phyloP scores from a whole-genome alignment of 37 sponge, comb jelly and placozoan genomes.

The Sycon ciliatum region DNA sequence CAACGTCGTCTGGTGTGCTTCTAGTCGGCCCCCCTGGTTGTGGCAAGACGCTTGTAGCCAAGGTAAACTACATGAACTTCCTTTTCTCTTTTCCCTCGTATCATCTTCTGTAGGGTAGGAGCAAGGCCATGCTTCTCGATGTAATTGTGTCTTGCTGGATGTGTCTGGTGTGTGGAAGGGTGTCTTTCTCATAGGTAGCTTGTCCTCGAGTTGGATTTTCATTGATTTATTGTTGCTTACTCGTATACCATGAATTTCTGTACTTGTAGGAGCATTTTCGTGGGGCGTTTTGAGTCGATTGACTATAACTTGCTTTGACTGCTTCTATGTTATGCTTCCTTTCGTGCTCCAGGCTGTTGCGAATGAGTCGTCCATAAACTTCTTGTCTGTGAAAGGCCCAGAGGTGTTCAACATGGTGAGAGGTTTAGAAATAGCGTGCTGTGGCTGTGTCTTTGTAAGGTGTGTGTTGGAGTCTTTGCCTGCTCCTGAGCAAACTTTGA shows the following conservation, averaged over 20 bases:
- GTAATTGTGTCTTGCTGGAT: conserved; percentile 10
- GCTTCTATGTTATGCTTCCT: too few relatives aligned
- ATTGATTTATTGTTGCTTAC: too few relatives aligned
- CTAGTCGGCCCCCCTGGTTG: conserved; percentile 97
- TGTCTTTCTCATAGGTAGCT: too few relatives aligned
- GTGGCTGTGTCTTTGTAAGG: too few relatives aligned
- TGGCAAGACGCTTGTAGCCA: conserved; percentile 95
- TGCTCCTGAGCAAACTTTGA: too few relatives aligned
- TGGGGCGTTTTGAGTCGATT: too few relatives aligned
- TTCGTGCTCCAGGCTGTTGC: conserved; percentile 66
- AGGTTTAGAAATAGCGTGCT: too few relatives aligned
- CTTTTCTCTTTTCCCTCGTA: background rate
- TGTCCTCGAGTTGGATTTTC: too few relatives aligned
- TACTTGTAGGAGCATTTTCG: too few relatives aligned
- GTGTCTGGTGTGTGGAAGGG: conserved; percentile 12
- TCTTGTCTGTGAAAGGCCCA: conserved; percentile 98
- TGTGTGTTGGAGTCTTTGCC: too few relatives aligned
- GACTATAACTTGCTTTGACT: too few relatives aligned
- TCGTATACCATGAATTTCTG: too few relatives aligned
- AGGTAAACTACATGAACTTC: conserved; percentile 29
- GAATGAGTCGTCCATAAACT: conserved; percentile 95
- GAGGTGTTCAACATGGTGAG: conserved; percentile 94
- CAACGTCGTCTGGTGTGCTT: conserved; percentile 73
- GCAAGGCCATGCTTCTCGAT: background rate
- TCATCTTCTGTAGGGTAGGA: background rate